Evolutionary conservation across 2,888 invertebrate genomes (phyloP).

Genomic region (Camponotus fellah): DNA sequence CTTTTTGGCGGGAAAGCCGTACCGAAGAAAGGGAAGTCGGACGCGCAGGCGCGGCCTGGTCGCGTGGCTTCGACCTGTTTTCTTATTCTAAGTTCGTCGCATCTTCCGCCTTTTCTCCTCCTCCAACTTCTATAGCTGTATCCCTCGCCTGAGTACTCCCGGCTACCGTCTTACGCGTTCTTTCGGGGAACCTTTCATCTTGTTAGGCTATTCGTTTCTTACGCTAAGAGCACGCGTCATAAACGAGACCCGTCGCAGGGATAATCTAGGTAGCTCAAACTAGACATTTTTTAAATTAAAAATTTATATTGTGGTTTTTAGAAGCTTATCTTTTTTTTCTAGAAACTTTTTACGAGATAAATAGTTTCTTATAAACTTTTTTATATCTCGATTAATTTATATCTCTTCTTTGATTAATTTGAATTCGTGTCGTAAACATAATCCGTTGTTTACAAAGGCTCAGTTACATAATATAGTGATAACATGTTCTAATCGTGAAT

Average conservation of each 20-base stretch:
- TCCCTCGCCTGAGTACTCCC: constrained; percentile 61
- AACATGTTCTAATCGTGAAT: not conserved
- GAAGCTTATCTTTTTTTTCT: not conserved
- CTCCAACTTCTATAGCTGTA: constrained; percentile 46
- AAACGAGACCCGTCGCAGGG: constrained; percentile 33
- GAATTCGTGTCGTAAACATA: not conserved
- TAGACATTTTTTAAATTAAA: not conserved
- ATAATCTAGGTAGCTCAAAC: constrained; percentile 1
- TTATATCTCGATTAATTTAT: not conserved
- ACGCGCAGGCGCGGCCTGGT: constrained; percentile 76
- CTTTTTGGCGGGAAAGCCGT: constrained; percentile 81
- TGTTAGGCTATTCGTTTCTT: constrained; percentile 38
- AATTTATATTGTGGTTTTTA: not conserved
- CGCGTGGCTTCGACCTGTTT: constrained; percentile 83
- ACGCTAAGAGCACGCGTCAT: constrained; percentile 42
- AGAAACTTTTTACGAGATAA: not conserved
- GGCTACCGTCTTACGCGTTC: constrained; percentile 81
- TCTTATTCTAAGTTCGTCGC: constrained; percentile 76
- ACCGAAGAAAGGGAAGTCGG: constrained; percentile 67
- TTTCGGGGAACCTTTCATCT: constrained; percentile 58
- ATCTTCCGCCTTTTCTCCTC: constrained; percentile 73
- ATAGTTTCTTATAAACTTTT: not conserved
- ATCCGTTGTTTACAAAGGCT: not conserved
- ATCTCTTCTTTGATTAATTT: not conserved
- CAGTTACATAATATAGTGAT: not conserved